Evolutionary conservation across 2,888 invertebrate genomes (phyloP).

Genomic region (Caenorhabditis sp.): DNA sequence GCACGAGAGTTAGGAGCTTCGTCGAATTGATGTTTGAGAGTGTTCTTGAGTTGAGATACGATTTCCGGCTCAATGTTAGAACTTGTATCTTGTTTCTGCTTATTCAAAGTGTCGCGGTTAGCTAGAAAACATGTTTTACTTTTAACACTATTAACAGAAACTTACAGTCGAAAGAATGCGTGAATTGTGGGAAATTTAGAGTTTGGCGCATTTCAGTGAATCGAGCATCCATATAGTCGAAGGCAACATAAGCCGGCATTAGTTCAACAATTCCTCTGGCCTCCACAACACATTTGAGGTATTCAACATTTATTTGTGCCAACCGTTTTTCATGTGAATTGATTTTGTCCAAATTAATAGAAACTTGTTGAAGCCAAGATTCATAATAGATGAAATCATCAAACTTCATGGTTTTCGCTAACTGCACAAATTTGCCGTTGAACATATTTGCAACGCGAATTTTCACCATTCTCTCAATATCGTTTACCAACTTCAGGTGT

Average conservation of each 20-base stretch:
- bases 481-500: slow-evolving; percentile 6
- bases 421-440: neutral
- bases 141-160: neutral
- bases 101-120: slow-evolving; percentile 3
- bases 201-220: slow-evolving; percentile 1
- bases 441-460: neutral
- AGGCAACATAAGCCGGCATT: slow-evolving; percentile 25
- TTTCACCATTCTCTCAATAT: slow-evolving; percentile 16
- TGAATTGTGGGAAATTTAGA: slow-evolving; percentile 6
- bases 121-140: neutral
- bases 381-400: slow-evolving; percentile 3
- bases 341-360: slow-evolving; percentile 19
- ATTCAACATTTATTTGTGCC: slow-evolving; percentile 13
- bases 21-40: slow-evolving; percentile 23
- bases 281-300: slow-evolving; percentile 23
- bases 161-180: neutral
- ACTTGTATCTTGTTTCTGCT: neutral
- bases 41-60: slow-evolving; percentile 18
- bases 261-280: slow-evolving; percentile 32
- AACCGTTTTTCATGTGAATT: slow-evolving; percentile 20
- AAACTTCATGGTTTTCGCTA: slow-evolving; percentile 12
- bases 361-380: slow-evolving; percentile 13
- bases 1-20: slow-evolving; percentile 27
- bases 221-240: slow-evolving; percentile 8
- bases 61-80: slow-evolving; percentile 17